These are phyloP conservation scores for Charadrius vociferus DNA, from an alignment of 2,113 vertebrate genomes.

Conservation along the genomic window DNA sequence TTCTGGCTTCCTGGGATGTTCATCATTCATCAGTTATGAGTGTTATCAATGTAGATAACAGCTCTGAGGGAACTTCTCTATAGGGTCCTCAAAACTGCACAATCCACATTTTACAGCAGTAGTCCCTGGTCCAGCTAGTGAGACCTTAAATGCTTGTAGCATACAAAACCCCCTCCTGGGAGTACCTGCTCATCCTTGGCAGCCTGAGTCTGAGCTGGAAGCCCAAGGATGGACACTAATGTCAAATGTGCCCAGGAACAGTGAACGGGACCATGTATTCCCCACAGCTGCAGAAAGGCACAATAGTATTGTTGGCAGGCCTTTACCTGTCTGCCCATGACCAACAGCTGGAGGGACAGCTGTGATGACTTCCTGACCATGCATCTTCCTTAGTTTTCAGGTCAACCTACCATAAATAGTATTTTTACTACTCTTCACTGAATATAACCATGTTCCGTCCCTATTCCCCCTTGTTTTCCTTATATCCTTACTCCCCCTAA, in stretches of 20 bases:
- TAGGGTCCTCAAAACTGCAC: background rate
- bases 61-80: background rate
- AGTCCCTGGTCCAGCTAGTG: background rate
- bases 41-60: background rate
- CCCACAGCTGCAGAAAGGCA: background rate
- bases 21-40: background rate
- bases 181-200: background rate
- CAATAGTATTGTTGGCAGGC: background rate
- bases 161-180: background rate
- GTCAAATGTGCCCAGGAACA: background rate
- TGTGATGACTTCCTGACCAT: background rate
- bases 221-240: background rate
- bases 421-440: background rate
- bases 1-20: background rate
- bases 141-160: background rate
- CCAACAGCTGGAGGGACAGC: background rate
- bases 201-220: background rate
- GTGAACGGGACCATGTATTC: background rate
- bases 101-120: background rate
- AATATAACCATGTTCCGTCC: background rate
- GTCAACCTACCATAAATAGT: background rate
- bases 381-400: background rate
- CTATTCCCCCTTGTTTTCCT: background rate
- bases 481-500: background rate
- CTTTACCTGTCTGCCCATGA: background rate